These are phyloP conservation scores for Leptopilina myrica DNA, from an alignment of 2,888 invertebrate genomes.

Conservation along the genomic window DNA sequence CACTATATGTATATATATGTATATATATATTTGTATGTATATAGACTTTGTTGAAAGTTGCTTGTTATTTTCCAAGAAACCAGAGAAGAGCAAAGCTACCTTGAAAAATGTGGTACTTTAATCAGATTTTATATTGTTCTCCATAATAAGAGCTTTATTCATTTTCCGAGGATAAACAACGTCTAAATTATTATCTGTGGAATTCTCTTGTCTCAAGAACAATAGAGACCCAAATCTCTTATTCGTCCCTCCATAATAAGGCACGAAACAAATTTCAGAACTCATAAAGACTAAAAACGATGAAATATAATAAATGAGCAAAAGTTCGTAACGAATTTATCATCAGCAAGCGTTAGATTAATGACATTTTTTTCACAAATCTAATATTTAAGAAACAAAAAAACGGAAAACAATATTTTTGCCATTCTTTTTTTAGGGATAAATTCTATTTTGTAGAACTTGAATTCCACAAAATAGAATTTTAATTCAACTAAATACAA, in stretches of 20 bases:
- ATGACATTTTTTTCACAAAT: background rate
- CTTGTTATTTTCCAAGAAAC: conserved; percentile 23
- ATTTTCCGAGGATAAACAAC: conserved; percentile 17
- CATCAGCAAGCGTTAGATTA: background rate
- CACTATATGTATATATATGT: too few relatives aligned
- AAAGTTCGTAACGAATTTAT: background rate
- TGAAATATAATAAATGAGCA: background rate
- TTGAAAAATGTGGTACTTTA: conserved; percentile 25
- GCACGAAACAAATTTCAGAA: conserved; percentile 13
- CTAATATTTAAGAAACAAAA: too few relatives aligned
- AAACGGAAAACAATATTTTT: too few relatives aligned
- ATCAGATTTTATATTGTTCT: conserved; percentile 15
- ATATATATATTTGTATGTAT: too few relatives aligned
- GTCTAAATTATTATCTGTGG: background rate
- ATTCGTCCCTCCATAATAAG: background rate
- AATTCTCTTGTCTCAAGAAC: conserved; percentile 11
- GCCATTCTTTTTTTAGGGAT: too few relatives aligned
- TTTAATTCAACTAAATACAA: too few relatives aligned
- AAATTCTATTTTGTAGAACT: too few relatives aligned
- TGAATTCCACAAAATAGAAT: too few relatives aligned
- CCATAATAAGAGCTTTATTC: conserved; percentile 31
- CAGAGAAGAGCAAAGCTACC: conserved; percentile 20
- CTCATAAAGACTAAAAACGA: background rate
- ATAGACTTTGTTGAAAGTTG: conserved; percentile 5
- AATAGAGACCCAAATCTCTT: conserved; percentile 13